phyloP scores from a whole-genome alignment of 35 echinoderm and acorn worm genomes.

The Diadema setosum region DNA sequence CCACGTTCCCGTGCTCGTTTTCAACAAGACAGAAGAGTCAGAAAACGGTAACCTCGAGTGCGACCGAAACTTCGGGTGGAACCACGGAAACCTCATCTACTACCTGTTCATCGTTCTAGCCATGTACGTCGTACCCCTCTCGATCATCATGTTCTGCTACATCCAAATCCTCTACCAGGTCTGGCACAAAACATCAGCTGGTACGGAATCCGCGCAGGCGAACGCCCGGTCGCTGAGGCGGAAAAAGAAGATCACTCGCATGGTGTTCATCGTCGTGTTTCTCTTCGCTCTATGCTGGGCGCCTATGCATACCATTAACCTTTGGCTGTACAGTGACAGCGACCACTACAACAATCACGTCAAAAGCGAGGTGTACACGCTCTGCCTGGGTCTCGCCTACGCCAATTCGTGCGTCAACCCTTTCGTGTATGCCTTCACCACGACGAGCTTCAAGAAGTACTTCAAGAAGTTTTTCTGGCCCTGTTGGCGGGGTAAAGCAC shows the following conservation, averaged over 20 bases:
- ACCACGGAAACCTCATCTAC: constrained; percentile 3
- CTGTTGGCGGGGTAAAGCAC: not conserved
- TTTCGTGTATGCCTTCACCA: constrained; percentile 92
- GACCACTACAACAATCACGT: not conserved
- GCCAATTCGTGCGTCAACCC: constrained; percentile 84
- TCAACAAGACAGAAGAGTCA: not conserved
- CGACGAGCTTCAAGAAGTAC: constrained; percentile 83
- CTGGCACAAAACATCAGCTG: constrained; percentile 56
- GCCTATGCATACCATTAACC: constrained; percentile 48
- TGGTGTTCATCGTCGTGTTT: constrained; percentile 86
- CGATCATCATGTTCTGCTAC: constrained; percentile 83
- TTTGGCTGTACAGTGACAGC: constrained; percentile 18
- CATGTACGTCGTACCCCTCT: constrained; percentile 66
- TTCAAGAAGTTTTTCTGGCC: constrained; percentile 68
- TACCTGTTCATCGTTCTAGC: constrained; percentile 42
- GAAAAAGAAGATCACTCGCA: constrained; percentile 82
- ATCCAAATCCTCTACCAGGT: constrained; percentile 73
- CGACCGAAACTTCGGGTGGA: not conserved
- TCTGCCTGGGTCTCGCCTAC: constrained; percentile 65
- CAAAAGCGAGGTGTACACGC: not conserved
- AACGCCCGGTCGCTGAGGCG: constrained; percentile 38
- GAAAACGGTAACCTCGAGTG: not conserved
- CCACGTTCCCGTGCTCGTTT: not conserved
- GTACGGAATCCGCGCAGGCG: constrained; percentile 66
- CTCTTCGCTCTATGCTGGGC: constrained; percentile 87